These are phyloP conservation scores for Plotosus lineatus DNA, from an alignment of 2,113 vertebrate genomes.

Conservation along the genomic window DNA sequence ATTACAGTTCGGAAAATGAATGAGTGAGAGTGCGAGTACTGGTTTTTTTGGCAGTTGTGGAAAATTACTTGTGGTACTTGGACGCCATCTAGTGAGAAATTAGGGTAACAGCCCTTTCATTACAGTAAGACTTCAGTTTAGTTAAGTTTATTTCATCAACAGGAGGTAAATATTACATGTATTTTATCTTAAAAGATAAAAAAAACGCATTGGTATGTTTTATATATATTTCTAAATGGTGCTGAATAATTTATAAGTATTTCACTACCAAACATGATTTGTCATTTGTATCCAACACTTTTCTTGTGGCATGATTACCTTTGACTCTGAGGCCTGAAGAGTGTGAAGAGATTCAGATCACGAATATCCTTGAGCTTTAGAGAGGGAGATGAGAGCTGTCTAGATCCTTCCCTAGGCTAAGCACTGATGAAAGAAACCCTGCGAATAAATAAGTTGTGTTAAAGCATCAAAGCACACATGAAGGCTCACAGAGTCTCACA, in stretches of 20 bases:
- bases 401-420: not conserved
- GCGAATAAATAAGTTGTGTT: constrained; percentile 47
- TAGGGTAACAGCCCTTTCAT: not conserved
- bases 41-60: not conserved
- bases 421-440: constrained; percentile 34
- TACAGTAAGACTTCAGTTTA: not conserved
- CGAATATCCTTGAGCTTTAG: constrained; percentile 13
- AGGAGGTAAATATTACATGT: not conserved
- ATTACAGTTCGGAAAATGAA: no score
- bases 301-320: not conserved
- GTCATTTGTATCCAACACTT: not conserved
- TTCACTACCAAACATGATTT: not conserved
- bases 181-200: not conserved
- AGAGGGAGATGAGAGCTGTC: not conserved
- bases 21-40: no score
- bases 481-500: not conserved
- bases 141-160: not conserved
- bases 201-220: not conserved
- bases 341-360: not conserved
- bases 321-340: not conserved
- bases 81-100: constrained; percentile 45
- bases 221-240: no score
- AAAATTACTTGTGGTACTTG: not conserved
- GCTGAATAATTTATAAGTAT: not conserved
- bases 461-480: constrained; percentile 15